These are phyloP conservation scores for Eulemur rufifrons DNA, from an alignment of 2,113 vertebrate species.

Conservation along the genomic window DNA sequence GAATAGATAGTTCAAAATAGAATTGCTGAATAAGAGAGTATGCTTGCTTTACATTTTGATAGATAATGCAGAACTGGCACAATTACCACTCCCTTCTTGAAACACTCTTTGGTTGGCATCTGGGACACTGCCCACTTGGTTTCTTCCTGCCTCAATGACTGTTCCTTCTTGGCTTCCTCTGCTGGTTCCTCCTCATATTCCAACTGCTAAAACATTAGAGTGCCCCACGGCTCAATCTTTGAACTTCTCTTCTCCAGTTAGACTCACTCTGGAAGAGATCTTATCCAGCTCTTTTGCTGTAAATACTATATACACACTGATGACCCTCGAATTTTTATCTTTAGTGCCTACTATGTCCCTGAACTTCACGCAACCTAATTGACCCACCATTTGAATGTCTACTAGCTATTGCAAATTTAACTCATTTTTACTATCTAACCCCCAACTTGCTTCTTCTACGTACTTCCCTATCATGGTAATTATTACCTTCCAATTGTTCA, in stretches of 20 bases:
- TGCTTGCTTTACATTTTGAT: constrained; percentile 20
- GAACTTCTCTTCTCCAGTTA: background rate
- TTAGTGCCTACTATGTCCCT: background rate
- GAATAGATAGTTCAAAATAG: background rate
- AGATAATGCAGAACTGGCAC: background rate
- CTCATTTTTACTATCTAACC: background rate
- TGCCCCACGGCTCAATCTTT: background rate
- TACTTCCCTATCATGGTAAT: background rate
- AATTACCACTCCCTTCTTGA: background rate
- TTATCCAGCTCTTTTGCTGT: background rate
- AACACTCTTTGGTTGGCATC: background rate
- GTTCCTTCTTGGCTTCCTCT: background rate
- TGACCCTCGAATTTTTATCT: constrained; percentile 2
- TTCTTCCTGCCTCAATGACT: background rate
- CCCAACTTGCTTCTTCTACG: background rate
- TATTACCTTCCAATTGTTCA: background rate
- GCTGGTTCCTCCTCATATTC: background rate
- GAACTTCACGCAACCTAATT: background rate
- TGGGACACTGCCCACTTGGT: background rate
- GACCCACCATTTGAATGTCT: background rate
- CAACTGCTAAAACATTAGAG: background rate
- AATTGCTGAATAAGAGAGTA: background rate
- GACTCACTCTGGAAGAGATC: background rate
- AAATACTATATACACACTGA: background rate
- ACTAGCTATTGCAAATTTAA: background rate